Percentiles rank a stretch among this genome's conserved stretches.
phyloP scores from a whole-genome alignment of 2,113 vertebrate species.

The Pleuronectes platessa region DNA sequence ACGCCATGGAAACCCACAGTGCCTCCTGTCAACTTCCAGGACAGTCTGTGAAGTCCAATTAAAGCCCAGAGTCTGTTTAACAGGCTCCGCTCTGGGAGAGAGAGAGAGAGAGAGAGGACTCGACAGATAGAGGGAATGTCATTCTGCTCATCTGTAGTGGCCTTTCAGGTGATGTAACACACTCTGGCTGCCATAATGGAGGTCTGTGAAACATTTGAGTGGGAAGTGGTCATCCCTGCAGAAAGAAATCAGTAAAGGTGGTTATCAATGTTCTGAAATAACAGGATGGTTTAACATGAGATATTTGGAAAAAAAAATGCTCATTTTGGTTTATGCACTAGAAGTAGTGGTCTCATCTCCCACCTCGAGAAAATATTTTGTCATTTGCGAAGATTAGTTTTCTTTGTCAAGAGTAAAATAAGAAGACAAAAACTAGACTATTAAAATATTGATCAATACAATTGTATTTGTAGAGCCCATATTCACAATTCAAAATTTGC shows the following conservation, averaged over 20 bases:
- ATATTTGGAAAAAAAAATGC: not conserved
- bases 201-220: slow-evolving; percentile 19
- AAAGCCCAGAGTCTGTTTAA: slow-evolving; percentile 29
- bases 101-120: slow-evolving; percentile 5
- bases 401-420: not conserved
- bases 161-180: slow-evolving; percentile 38
- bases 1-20: slow-evolving; percentile 60
- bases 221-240: not conserved
- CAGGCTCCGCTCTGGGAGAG: slow-evolving; percentile 14
- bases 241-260: not conserved
- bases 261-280: slow-evolving; percentile 1
- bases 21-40: slow-evolving; percentile 64
- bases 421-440: not conserved
- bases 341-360: not conserved
- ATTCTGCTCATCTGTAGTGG: slow-evolving; percentile 28
- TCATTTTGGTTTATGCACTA: not conserved
- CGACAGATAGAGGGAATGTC: slow-evolving; percentile 33
- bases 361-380: not conserved
- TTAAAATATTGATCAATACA: not conserved
- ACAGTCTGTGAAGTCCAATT: slow-evolving; percentile 44
- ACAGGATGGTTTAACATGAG: not conserved
- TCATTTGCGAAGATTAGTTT: not conserved
- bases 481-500: no score
- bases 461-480: no score
- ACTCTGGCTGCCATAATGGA: slow-evolving; percentile 30